Percentiles rank a stretch among this genome's conserved stretches.
Conservation (phyloP, 2,888 invertebrate species). For the Conomelus anceps region DNA sequence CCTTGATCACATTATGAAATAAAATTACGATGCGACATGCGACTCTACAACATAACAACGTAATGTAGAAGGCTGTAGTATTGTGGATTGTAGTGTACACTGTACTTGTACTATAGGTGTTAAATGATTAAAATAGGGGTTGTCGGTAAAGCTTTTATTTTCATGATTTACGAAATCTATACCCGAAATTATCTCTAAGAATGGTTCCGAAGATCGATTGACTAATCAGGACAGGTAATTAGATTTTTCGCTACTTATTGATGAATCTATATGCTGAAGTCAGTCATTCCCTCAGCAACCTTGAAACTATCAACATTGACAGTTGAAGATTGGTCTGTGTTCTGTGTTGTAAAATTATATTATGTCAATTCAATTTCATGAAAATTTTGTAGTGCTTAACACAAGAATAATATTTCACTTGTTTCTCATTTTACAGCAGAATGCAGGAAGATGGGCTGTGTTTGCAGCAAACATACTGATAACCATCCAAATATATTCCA, state of each 20-base stretch:
- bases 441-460: constrained; percentile 62
- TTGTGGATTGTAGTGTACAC: background rate
- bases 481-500: constrained; percentile 69
- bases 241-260: background rate
- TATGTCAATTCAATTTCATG: background rate
- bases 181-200: background rate
- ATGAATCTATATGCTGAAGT: background rate
- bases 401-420: background rate
- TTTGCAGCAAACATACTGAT: constrained; percentile 68
- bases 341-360: background rate
- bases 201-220: background rate
- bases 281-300: background rate
- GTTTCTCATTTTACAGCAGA: constrained; percentile 32
- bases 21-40: no score
- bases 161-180: background rate
- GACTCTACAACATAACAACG: background rate
- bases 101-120: background rate
- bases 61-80: background rate
- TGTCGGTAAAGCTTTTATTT: background rate
- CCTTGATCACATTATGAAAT: no score
- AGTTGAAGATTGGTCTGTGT: background rate
- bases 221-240: background rate
- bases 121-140: background rate
- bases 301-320: constrained; percentile 11
- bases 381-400: background rate